A percentile compares a stretch with the other conserved stretches of the same genome.
Conservation (phyloP, 2,797 vertebrate species). For the Spheniscus humboldti region DNA sequence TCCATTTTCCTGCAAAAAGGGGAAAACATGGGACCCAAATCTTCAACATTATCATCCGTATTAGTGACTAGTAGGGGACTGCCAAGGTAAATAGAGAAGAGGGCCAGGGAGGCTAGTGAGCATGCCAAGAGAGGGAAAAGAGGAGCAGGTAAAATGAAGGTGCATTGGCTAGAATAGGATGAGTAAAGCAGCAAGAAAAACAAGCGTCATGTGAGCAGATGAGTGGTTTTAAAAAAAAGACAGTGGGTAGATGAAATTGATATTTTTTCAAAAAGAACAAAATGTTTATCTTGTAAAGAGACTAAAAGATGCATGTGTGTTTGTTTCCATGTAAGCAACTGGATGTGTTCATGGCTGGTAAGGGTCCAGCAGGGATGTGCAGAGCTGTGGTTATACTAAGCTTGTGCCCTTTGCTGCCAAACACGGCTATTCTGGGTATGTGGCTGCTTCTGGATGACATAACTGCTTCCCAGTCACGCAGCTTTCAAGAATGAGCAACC, state of each 20-base stretch:
- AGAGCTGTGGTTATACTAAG: accelerated
- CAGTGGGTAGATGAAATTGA: background rate
- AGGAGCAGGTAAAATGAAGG: background rate
- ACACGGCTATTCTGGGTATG: accelerated
- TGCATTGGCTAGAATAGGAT: background rate
- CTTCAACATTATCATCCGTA: accelerated
- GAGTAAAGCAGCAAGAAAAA: background rate
- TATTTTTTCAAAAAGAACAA: background rate
- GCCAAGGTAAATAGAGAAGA: background rate
- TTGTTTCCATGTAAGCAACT: background rate
- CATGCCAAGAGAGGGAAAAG: background rate
- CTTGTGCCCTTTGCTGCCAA: background rate
- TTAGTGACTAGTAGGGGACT: background rate
- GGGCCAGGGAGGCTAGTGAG: background rate
- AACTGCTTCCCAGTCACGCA: background rate
- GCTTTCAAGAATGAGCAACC: background rate
- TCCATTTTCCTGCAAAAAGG: background rate
- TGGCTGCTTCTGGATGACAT: background rate
- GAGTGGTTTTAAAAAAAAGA: background rate
- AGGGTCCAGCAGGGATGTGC: background rate
- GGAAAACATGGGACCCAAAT: accelerated
- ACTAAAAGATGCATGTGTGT: background rate
- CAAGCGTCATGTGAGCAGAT: background rate
- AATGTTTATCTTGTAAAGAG: background rate
- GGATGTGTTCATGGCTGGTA: background rate